Percentiles rank a stretch among this genome's conserved stretches.
These are phyloP conservation scores for Ptychobarbus kaznakovi DNA, from an alignment of 2,797 vertebrate genomes.

Conservation along the genomic window DNA sequence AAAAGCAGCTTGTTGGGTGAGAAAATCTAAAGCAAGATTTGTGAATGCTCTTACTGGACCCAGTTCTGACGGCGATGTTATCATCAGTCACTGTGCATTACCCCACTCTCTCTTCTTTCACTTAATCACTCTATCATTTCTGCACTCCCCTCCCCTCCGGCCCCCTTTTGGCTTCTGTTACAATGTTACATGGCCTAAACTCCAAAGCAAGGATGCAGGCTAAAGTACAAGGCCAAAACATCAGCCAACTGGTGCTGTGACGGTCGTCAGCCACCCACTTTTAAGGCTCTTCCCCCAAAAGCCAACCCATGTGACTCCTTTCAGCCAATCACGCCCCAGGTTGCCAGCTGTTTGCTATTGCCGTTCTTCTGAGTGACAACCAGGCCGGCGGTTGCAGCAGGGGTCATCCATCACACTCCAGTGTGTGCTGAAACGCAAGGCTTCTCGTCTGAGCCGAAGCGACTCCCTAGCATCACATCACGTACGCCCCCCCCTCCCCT, in stretches of 20 bases:
- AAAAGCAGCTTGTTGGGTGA: slow-evolving; percentile 28
- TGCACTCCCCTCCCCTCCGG: slow-evolving; percentile 10
- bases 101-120: slow-evolving; percentile 2
- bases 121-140: slow-evolving; percentile 9
- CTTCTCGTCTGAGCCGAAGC: slow-evolving; percentile 56
- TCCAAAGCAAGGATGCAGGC: slow-evolving; percentile 69
- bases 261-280: slow-evolving; percentile 57
- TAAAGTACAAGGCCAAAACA: slow-evolving; percentile 69
- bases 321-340: slow-evolving; percentile 59
- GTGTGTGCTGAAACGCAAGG: slow-evolving; percentile 51
- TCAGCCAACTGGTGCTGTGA: slow-evolving; percentile 67
- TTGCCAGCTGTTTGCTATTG: slow-evolving; percentile 58
- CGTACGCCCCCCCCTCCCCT: slow-evolving; percentile 36
- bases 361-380: slow-evolving; percentile 69
- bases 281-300: slow-evolving; percentile 35
- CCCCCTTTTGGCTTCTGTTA: slow-evolving; percentile 51
- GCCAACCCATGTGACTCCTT: slow-evolving; percentile 47
- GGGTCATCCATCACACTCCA: slow-evolving; percentile 68
- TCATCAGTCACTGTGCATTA: slow-evolving; percentile 50
- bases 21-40: slow-evolving; percentile 2
- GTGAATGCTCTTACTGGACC: slow-evolving; percentile 35
- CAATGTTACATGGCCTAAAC: slow-evolving; percentile 55
- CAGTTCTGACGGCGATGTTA: slow-evolving; percentile 40
- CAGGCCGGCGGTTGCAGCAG: slow-evolving; percentile 64
- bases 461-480: slow-evolving; percentile 61